A percentile compares a stretch with the other conserved stretches of the same genome.
Evolutionary conservation across 1,140 invertebrate species (phyloP).

Genomic region (Trichogramma pretiosum): DNA sequence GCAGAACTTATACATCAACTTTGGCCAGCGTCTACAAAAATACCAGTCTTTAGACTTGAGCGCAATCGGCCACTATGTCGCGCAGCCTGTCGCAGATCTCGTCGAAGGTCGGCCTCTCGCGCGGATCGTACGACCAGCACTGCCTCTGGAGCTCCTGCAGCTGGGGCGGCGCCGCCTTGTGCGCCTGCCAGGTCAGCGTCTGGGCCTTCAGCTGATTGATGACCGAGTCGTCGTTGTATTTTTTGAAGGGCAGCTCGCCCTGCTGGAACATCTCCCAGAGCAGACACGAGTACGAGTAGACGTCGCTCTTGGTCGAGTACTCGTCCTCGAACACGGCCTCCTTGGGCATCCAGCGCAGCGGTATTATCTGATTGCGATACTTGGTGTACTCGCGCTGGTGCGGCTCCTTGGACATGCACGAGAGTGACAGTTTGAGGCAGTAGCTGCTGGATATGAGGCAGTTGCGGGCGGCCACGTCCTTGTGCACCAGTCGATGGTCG

Average conservation of each 20-base stretch:
- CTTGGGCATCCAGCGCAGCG: slow-evolving; percentile 69
- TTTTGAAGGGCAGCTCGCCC: slow-evolving; percentile 77
- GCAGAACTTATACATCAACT: no score
- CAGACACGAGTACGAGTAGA: slow-evolving; percentile 83
- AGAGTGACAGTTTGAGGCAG: slow-evolving; percentile 73
- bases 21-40: no score
- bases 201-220: slow-evolving; percentile 60
- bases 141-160: slow-evolving; percentile 51
- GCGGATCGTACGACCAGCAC: slow-evolving; percentile 56
- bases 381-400: slow-evolving; percentile 80
- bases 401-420: slow-evolving; percentile 73
- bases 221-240: slow-evolving; percentile 69
- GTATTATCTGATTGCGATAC: slow-evolving; percentile 61
- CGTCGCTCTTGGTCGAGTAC: slow-evolving; percentile 88
- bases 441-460: slow-evolving; percentile 78
- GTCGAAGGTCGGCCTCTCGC: slow-evolving; percentile 58
- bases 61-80: slow-evolving; percentile 12
- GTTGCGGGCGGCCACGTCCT: slow-evolving; percentile 88
- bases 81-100: slow-evolving; percentile 39
- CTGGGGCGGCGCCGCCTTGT: slow-evolving; percentile 54
- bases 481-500: slow-evolving; percentile 66
- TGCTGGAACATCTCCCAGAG: slow-evolving; percentile 87
- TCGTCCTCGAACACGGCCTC: slow-evolving; percentile 86
- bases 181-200: slow-evolving; percentile 56
- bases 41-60: slow-evolving; percentile 13